A percentile compares a stretch with the other conserved stretches of the same genome.
phyloP scores from a whole-genome alignment of 2,888 invertebrate species.

The Tortricodes alternella region DNA sequence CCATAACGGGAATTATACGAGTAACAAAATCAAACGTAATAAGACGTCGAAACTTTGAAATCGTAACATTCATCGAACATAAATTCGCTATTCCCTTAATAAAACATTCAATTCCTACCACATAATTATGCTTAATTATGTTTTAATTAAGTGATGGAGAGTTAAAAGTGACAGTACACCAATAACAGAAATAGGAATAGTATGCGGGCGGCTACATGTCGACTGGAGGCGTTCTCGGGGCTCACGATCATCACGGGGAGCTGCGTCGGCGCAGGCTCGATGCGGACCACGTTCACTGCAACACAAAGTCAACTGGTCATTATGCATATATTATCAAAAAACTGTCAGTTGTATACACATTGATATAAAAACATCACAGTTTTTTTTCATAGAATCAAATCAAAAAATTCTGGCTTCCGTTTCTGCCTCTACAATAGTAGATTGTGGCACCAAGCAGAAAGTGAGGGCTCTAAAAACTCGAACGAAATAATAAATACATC shows the following conservation, averaged over 20 bases:
- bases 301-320: slow-evolving; percentile 40
- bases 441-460: no score
- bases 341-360: neutral
- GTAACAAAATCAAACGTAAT: neutral
- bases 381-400: no score
- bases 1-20: no score
- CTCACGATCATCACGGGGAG: slow-evolving; percentile 73
- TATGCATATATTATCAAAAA: neutral
- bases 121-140: slow-evolving; percentile 14
- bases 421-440: no score
- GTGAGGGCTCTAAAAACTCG: no score
- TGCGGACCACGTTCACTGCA: slow-evolving; percentile 74
- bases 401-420: no score
- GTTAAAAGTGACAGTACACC: slow-evolving; percentile 33
- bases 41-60: neutral
- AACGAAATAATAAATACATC: no score
- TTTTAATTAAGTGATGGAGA: slow-evolving; percentile 6
- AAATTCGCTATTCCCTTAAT: neutral
- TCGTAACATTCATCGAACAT: neutral
- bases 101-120: slow-evolving; percentile 28
- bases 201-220: slow-evolving; percentile 42
- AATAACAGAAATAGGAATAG: slow-evolving; percentile 45
- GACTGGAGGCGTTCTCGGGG: slow-evolving; percentile 53
- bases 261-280: slow-evolving; percentile 71
- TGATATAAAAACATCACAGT: no score